A percentile compares a stretch with the other conserved stretches of the same genome.
Evolutionary conservation across 1,140 invertebrate species (phyloP).

Genomic region (Dendroctonus valens): DNA sequence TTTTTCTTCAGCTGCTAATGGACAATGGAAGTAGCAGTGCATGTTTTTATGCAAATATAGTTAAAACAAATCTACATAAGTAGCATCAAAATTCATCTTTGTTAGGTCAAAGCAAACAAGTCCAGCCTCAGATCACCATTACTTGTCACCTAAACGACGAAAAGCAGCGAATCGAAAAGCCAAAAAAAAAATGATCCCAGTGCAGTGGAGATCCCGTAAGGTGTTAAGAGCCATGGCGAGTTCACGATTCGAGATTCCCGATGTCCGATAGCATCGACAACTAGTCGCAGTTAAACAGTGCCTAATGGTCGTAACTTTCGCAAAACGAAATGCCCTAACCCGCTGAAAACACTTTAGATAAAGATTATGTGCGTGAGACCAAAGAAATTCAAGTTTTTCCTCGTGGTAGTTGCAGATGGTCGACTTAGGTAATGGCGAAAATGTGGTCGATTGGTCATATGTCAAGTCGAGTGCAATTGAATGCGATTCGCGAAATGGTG

Average conservation of each 20-base stretch:
- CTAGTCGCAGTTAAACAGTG: slow-evolving; percentile 43
- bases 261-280: slow-evolving; percentile 43
- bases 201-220: slow-evolving; percentile 37
- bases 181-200: slow-evolving; percentile 5
- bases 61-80: no score
- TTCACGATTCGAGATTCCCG: slow-evolving; percentile 44
- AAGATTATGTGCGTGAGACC: slow-evolving; percentile 42
- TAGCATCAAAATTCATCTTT: no score
- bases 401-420: not conserved
- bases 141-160: not conserved
- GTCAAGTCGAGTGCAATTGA: not conserved
- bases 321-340: slow-evolving; percentile 30
- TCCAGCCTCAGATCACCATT: not conserved
- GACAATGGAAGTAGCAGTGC: no score
- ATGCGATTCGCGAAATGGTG: not conserved
- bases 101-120: no score
- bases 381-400: slow-evolving; percentile 4
- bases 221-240: slow-evolving; percentile 45
- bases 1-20: no score
- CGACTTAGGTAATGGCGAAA: not conserved
- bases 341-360: slow-evolving; percentile 41
- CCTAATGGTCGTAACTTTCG: slow-evolving; percentile 44
- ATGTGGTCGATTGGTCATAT: not conserved
- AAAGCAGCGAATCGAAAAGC: not conserved
- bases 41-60: no score